phyloP scores from a whole-genome alignment of 64 coral and sea anemone species.

The Hydrozoanthus tunicans region DNA sequence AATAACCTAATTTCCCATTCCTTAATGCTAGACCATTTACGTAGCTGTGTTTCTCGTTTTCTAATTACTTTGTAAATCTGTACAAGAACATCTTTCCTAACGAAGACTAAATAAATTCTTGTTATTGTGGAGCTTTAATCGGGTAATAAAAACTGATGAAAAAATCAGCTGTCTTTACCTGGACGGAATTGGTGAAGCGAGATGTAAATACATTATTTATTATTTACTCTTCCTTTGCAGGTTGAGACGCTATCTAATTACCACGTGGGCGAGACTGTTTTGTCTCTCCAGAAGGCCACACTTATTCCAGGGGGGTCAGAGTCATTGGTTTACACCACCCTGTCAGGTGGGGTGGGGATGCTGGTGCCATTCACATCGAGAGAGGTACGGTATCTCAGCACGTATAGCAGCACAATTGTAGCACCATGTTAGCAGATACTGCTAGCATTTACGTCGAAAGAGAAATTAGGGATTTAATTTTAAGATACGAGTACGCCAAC shows the following conservation, averaged over 20 bases:
- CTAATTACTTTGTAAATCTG: too few species aligned
- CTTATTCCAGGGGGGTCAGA: conserved; percentile 97
- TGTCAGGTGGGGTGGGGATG: conserved; percentile 96
- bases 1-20: too few species aligned
- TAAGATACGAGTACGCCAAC: too few species aligned
- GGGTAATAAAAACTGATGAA: too few species aligned
- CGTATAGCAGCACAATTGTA: not conserved
- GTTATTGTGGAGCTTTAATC: too few species aligned
- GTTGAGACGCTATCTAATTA: conserved; percentile 88
- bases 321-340: conserved; percentile 93
- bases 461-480: not conserved
- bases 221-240: conserved; percentile 17
- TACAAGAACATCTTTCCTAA: too few species aligned
- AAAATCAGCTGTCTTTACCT: too few species aligned
- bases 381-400: conserved; percentile 60
- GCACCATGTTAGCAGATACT: not conserved
- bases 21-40: too few species aligned
- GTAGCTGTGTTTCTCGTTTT: too few species aligned
- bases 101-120: too few species aligned
- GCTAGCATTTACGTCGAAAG: not conserved
- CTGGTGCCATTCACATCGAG: conserved; percentile 95
- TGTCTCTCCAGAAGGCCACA: conserved; percentile 95
- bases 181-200: not conserved
- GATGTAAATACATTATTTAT: not conserved
- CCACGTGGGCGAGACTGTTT: conserved; percentile 91